Evolutionary conservation across 2,888 invertebrate species (phyloP).

Genomic region (Melanargia galathea): DNA sequence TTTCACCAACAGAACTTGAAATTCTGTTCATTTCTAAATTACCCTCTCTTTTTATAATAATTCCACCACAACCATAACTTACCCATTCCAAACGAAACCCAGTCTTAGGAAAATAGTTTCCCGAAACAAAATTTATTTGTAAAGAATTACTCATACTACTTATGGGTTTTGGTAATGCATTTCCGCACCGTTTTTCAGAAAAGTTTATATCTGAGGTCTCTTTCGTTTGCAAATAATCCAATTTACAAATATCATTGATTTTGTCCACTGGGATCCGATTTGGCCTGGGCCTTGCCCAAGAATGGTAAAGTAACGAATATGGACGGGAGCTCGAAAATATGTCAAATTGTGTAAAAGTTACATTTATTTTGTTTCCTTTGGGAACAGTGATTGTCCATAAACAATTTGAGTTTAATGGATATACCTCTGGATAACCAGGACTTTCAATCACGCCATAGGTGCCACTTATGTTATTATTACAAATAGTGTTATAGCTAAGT

Average conservation of each 20-base stretch:
- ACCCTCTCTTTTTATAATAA: slow-evolving; percentile 80
- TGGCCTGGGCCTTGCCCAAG: too few relatives aligned
- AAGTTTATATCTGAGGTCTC: slow-evolving; percentile 63
- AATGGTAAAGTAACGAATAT: not conserved
- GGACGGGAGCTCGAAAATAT: not conserved
- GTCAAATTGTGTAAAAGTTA: slow-evolving; percentile 91
- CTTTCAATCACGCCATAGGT: slow-evolving; percentile 91
- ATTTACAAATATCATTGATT: slow-evolving; percentile 64
- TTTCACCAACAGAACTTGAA: slow-evolving; percentile 76
- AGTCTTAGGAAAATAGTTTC: slow-evolving; percentile 72
- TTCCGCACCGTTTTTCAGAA: slow-evolving; percentile 74
- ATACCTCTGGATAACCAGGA: slow-evolving; percentile 89
- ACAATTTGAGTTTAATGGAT: slow-evolving; percentile 86
- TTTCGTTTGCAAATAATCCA: slow-evolving; percentile 83
- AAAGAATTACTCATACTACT: slow-evolving; percentile 82
- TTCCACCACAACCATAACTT: slow-evolving; percentile 88
- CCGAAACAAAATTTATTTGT: slow-evolving; percentile 85
- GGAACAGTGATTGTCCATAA: slow-evolving; percentile 89
- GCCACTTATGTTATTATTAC: slow-evolving; percentile 84
- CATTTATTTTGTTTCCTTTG: slow-evolving; percentile 88
- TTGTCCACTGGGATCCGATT: not conserved
- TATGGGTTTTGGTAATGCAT: slow-evolving; percentile 74
- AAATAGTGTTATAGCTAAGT: slow-evolving; percentile 88
- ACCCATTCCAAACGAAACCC: slow-evolving; percentile 94
- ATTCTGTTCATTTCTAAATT: slow-evolving; percentile 85